Evolutionary conservation across 37 sponge, comb jelly and placozoan genomes (phyloP).

Genomic region (Halisarca cf. caerulea): DNA sequence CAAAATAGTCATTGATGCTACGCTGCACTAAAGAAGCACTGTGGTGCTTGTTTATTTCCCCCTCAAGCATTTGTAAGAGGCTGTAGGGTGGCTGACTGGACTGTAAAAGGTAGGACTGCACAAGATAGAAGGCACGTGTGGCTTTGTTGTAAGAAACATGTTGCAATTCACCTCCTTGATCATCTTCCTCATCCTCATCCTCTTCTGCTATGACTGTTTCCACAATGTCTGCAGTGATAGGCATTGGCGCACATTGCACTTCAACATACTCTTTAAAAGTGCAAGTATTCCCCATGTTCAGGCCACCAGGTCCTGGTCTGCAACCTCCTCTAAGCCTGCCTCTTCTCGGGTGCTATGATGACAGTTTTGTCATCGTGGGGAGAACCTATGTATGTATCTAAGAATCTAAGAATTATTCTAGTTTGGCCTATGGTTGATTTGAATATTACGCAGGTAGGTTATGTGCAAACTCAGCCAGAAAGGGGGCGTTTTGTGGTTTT

Average conservation of each 20-base stretch:
- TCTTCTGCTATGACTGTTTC: neutral
- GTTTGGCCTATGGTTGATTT: too few species aligned
- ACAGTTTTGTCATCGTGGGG: too few species aligned
- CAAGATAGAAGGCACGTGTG: neutral
- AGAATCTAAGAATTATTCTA: too few species aligned
- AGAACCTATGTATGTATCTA: too few species aligned
- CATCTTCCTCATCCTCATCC: neutral
- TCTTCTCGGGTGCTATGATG: too few species aligned
- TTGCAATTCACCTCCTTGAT: neutral
- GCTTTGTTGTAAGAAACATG: neutral
- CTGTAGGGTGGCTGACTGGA: neutral
- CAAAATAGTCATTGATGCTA: neutral
- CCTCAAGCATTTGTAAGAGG: neutral
- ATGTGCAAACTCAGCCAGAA: too few species aligned
- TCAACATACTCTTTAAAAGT: neutral
- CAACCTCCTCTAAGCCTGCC: neutral
- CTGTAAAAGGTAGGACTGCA: neutral
- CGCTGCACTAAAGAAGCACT: neutral
- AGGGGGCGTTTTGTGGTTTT: too few species aligned
- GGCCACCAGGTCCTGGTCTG: neutral
- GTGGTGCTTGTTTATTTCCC: neutral
- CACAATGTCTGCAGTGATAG: neutral
- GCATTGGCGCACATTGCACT: conserved; percentile 6
- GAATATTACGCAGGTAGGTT: too few species aligned
- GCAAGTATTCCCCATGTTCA: neutral